Evolutionary conservation across 2,888 invertebrate species (phyloP), one percentile per base, ranked within the genome.

Genomic region (Chrysolina oricalcia): DNA sequence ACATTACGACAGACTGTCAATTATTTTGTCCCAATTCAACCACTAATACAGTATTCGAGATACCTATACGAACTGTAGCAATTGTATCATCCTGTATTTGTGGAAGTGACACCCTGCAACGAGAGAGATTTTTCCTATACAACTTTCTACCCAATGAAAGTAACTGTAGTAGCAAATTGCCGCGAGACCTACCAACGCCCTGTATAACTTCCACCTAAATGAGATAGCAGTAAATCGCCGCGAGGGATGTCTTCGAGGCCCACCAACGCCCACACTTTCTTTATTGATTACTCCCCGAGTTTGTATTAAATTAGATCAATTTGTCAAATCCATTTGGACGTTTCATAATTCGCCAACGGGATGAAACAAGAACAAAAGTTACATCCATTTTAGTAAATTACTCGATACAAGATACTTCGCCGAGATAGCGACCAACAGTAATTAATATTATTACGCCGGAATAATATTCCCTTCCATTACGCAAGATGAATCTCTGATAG

Each of bases 291-390:
- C 80, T 74, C 75, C 75, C 78, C 70, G 77, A 77, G 80, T 82
- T 81, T 82, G 77, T 81, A 80, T 83, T 83, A 85, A 83, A 85
- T 84, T 83, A 84, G 85, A 85, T 84, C 85, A 85, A 85, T 84
- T 85, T 84, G 85, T 85, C 85, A 84, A 84, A 82, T 82, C 81
- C 81, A 80, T 83, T 82, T 79, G 81, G 83, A 82, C 83, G 83
- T 81, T 80, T 83, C 82, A 82, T 83, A 83, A 83, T 83, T 82
- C 81, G 81, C 82, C 80, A 77, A 73, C 76, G 76, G 82, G 79
- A 66, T 46, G 71, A 80, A 83, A 81, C 81, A 81, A 80, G 82
- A 82, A 80, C 83, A 83, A 81, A 83, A 81, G 78, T 83, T 80
- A 78, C 70, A 81, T 80, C 81, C 83, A 80, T 81, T 82, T 81